Percentiles rank a stretch among this genome's conserved stretches.
Conservation (phyloP, 2,113 vertebrate genomes). For the Mesembrinibis cayennensis region DNA sequence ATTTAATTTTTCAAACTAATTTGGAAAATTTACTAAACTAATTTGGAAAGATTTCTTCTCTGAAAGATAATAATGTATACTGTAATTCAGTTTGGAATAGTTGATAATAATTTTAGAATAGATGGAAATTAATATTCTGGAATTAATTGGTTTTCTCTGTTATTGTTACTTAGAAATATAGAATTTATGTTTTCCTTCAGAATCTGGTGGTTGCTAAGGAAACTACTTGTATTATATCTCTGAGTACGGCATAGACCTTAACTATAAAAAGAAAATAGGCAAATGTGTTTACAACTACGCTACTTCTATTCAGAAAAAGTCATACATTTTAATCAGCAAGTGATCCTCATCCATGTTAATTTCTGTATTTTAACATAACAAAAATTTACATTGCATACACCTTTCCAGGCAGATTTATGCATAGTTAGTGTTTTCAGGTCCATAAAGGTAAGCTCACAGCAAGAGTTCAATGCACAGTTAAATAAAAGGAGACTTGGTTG, state of each 20-base stretch:
- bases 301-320: not conserved
- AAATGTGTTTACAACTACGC: conserved; percentile 22
- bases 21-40: not conserved
- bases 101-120: conserved; percentile 48
- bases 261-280: conserved; percentile 40
- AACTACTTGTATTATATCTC: conserved; percentile 34
- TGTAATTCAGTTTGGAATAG: not conserved
- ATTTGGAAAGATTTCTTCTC: not conserved
- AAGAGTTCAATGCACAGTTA: not conserved
- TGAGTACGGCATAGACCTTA: conserved; percentile 9
- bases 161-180: conserved; percentile 45
- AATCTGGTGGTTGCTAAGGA: conserved; percentile 63
- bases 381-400: not conserved
- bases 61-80: not conserved
- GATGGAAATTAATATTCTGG: conserved; percentile 36
- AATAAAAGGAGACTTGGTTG: not conserved
- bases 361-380: not conserved
- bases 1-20: not conserved
- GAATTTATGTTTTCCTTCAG: conserved; percentile 43
- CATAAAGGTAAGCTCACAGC: not conserved
- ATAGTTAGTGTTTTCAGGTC: not conserved
- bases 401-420: not conserved
- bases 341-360: not conserved
- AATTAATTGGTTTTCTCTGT: conserved; percentile 33
- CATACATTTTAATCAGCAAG: not conserved